Evolutionary conservation across 2,888 invertebrate genomes (phyloP).

Genomic region (Ectemnius continuus): DNA sequence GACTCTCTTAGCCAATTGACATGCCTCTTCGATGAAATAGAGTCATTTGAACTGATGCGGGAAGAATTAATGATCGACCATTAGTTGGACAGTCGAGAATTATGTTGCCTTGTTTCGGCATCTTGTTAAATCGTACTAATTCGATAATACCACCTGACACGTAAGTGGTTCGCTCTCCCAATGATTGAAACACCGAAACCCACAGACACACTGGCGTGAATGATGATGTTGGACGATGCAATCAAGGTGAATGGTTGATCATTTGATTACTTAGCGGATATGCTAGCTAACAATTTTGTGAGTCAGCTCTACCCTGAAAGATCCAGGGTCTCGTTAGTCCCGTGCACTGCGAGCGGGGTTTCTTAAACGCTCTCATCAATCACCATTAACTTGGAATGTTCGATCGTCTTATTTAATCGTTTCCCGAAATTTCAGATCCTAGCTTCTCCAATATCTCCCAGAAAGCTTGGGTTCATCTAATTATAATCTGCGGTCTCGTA

Average conservation of each 20-base stretch:
- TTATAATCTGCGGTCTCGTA: constrained; percentile 12
- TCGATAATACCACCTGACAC: too few species aligned
- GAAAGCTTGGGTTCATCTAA: neutral
- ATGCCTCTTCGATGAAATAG: neutral
- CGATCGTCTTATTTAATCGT: constrained; percentile 53
- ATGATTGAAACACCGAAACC: too few species aligned
- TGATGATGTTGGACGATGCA: constrained; percentile 22
- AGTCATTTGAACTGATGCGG: neutral
- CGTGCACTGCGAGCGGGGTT: constrained; percentile 25
- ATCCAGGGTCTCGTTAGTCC: constrained; percentile 37
- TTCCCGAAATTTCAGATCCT: constrained; percentile 44
- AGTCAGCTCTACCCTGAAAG: constrained; percentile 30
- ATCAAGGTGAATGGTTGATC: constrained; percentile 13
- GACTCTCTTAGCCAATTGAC: neutral
- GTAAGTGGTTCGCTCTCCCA: too few species aligned
- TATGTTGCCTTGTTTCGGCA: too few species aligned
- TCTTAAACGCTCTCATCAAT: constrained; percentile 54
- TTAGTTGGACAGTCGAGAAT: neutral
- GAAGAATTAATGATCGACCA: neutral
- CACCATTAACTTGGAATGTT: constrained; percentile 47
- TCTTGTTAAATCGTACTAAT: too few species aligned
- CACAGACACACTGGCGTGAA: constrained; percentile 1
- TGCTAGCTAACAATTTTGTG: constrained; percentile 49
- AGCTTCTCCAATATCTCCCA: neutral
- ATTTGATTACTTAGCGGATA: constrained; percentile 51